Percentiles rank a stretch among this genome's conserved stretches.
Conservation (phyloP, 1,140 invertebrate genomes). For the Drosophila malerkotliana region DNA sequence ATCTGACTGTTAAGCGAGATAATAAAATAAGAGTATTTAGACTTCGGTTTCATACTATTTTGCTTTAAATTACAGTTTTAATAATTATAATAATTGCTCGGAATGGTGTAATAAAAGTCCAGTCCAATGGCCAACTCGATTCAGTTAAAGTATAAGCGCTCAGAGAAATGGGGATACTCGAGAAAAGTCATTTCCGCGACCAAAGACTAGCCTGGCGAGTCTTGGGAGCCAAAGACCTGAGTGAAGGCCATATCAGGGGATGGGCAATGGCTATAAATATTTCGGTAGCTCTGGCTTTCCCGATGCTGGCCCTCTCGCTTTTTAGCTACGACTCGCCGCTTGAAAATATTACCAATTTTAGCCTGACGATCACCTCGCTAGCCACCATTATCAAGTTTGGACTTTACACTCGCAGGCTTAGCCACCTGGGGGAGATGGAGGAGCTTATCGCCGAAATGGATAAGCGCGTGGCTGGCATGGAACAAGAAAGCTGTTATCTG, state of each 20-base stretch:
- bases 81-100: neutral
- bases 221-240: slow-evolving; percentile 42
- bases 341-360: slow-evolving; percentile 61
- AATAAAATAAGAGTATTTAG: neutral
- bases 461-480: slow-evolving; percentile 15
- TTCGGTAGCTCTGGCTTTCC: slow-evolving; percentile 22
- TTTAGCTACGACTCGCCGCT: slow-evolving; percentile 32
- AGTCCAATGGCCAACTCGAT: neutral
- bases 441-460: slow-evolving; percentile 43
- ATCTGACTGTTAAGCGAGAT: too few species aligned
- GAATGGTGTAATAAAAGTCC: slow-evolving; percentile 7
- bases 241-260: slow-evolving; percentile 8
- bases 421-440: slow-evolving; percentile 1
- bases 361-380: slow-evolving; percentile 37
- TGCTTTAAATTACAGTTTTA: neutral
- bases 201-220: slow-evolving; percentile 22
- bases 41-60: neutral
- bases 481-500: slow-evolving; percentile 18
- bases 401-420: slow-evolving; percentile 37
- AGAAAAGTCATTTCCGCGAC: slow-evolving; percentile 28
- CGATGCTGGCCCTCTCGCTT: slow-evolving; percentile 20
- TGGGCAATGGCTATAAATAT: slow-evolving; percentile 23
- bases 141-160: neutral
- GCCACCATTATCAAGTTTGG: slow-evolving; percentile 45
- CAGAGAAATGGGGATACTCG: neutral